Evolutionary conservation across 2,113 vertebrate genomes (phyloP).

Genomic region (Urocolius indicus): DNA sequence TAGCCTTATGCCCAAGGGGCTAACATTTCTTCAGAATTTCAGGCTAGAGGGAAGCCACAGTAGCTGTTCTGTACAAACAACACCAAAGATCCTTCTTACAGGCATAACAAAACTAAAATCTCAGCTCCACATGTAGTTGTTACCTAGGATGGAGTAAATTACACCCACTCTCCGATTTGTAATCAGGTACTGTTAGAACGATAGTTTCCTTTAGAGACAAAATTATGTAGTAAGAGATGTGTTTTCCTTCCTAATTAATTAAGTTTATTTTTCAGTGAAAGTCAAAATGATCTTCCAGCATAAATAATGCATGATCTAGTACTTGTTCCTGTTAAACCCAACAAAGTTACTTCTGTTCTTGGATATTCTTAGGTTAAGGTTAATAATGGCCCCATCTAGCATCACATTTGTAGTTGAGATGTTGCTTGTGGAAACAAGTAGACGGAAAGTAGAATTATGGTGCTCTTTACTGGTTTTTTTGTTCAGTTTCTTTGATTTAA

Average conservation of each 20-base stretch:
- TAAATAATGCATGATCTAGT: background rate
- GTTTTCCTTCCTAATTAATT: background rate
- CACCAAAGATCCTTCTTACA: background rate
- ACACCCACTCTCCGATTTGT: background rate
- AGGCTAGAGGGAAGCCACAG: background rate
- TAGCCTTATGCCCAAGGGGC: background rate
- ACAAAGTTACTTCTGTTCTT: background rate
- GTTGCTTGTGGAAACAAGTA: background rate
- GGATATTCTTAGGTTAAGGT: background rate
- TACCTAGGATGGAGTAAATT: background rate
- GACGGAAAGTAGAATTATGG: background rate
- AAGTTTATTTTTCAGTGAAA: background rate
- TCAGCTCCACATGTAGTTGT: background rate
- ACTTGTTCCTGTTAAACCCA: background rate
- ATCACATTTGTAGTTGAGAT: background rate
- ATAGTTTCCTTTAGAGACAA: background rate
- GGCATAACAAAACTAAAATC: background rate
- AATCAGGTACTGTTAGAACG: background rate
- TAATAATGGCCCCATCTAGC: background rate
- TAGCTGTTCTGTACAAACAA: background rate
- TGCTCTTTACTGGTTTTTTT: background rate
- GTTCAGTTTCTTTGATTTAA: background rate
- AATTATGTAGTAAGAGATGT: rapidly evolving
- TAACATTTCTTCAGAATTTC: background rate
- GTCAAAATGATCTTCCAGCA: background rate